Conservation (phyloP, 2,797 vertebrate genomes). For the Neopelma chrysocephalum region DNA sequence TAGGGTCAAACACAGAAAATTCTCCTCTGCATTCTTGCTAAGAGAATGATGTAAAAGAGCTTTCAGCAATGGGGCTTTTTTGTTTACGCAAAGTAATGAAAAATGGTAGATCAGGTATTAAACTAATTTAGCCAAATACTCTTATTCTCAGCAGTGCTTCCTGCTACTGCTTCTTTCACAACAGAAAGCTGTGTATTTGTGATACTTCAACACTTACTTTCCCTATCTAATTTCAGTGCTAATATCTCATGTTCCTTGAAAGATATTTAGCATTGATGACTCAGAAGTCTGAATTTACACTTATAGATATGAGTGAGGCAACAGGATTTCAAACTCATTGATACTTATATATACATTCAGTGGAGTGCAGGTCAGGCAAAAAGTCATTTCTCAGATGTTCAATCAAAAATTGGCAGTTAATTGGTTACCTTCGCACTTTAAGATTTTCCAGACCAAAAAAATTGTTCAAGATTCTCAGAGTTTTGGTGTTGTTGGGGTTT, state of each 20-base stretch:
- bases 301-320: neutral
- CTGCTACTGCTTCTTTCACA: neutral
- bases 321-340: neutral
- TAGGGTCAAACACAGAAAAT: neutral
- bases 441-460: neutral
- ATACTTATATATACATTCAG: neutral
- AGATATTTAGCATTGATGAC: neutral
- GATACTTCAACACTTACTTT: neutral
- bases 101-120: neutral
- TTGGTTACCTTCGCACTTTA: neutral
- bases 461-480: neutral
- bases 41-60: neutral
- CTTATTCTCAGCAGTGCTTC: neutral
- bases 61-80: fast-evolving
- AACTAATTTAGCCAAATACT: neutral
- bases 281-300: neutral
- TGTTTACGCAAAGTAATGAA: neutral
- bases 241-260: neutral
- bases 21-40: neutral
- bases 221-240: neutral
- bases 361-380: neutral
- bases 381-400: neutral
- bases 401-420: neutral
- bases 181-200: neutral
- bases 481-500: fast-evolving